Base-by-base conservation (phyloP, 2,113 vertebrate genomes). In the Dissostichus mawsoni region DNA sequence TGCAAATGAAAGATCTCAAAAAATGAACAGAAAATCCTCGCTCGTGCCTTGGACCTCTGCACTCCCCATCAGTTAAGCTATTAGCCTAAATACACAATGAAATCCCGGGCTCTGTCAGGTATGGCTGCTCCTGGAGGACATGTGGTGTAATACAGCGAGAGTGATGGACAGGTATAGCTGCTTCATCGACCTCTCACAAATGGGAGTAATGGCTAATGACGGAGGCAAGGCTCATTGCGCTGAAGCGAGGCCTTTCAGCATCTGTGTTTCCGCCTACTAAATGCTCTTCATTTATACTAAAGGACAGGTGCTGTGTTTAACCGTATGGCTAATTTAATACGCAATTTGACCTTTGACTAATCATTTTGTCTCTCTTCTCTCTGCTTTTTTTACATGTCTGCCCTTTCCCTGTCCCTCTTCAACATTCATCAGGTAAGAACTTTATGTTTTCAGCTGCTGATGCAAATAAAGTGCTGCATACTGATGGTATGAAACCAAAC, bases 391-490 rank as follows among this genome's bases (percentile, higher is more conserved):
- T 56, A 48, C 72, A 91, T 89, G 82, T 69, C 33, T 44, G 53
- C 13, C 58, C 57, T 20, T 12, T 67, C 33, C 47, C 55, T 36
- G 14, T 67, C 33, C 51, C 55, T 36, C 55, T 47, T 47, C 64
- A 3, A 78, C 74, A 11, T 18, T 51, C 16, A 50, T 86, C 91
- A 92, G 91, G 91, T 92, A 90, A 87, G 87, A 89, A 14, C 52
- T 69, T 65, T 78, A 11, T 56, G 33, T 36, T 73, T 67, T 66
- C 10, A 36, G 58, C 17, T 45, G 48, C 58, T 79, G 36, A 23
- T 59, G 13, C 20, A 14, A 2, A 23, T 36, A 20, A 51, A 20
- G 11, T 16, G 14, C 44, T 61, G 16, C n/a, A n/a, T 68, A 41
- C 36, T 41, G 36, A 7, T 41, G 36, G 16, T 18, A 45, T 45